Base-by-base conservation (phyloP, 2,888 invertebrate species). In the Cheilosia variabilis region DNA sequence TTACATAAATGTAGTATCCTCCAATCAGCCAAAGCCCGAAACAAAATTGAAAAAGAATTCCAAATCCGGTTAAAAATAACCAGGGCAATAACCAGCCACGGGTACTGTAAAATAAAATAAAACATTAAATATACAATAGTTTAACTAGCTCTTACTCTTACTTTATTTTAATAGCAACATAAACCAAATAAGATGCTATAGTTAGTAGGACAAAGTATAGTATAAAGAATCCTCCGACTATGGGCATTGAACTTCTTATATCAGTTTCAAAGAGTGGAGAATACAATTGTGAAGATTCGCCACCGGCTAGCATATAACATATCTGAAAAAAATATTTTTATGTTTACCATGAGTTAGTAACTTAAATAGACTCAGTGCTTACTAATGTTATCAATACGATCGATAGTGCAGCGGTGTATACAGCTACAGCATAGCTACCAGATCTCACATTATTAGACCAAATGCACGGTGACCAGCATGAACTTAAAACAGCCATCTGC, bases 1-100 rank as follows among this genome's bases (percentile, higher is more conserved):
- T 96, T 92, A 97, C 97, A 93, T 97, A 97, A 89, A 97, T 97
- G 89, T 98, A 98, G 90, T 98, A 98, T 84, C 97, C 97, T 84
- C 96, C 96, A 45, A 97, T 93, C 2, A 97, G 93, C 97, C 97
- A 97, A 34, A 97, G 92, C 5, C 97, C 96, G 91, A 97, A 97
- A 2, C 95, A 90, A 6, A 96, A 92, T 91, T 97, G 97, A 91
- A 97, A 97, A 0, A 94, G 81, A 60, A 96, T 95, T 15, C 95
- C 94, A 10, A 96, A 88, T 0, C 94, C 95, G 93, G 96, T 95
- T 0, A 94, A 92, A 13, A 93, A 90, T 53, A 97, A 91, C 97
- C 97, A 98, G 0, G 97, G 97, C 50, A 98, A 91, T 90, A 98
- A 94, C 91, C 96, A 94, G 0, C 97, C 97, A 89, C 98, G 93